Evolutionary conservation across 2,797 vertebrate species (phyloP).

Genomic region (Galagoides demidoff): DNA sequence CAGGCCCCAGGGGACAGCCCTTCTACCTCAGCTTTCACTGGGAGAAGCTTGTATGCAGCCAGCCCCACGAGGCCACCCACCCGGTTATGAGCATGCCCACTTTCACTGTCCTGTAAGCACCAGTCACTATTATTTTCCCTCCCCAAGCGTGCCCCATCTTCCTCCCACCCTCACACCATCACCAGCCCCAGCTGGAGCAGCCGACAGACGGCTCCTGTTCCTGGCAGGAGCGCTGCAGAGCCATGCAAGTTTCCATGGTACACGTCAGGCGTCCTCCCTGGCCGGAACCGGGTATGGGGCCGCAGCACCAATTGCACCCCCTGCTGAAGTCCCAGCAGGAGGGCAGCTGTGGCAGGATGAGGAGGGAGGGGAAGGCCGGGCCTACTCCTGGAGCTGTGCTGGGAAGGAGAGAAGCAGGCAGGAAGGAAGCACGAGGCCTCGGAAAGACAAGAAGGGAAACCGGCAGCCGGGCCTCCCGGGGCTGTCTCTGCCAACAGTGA

Average conservation of each 20-base stretch:
- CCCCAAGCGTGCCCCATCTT: neutral
- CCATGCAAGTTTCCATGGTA: neutral
- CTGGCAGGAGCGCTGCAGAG: neutral
- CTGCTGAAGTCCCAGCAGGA: neutral
- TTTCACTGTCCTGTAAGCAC: neutral
- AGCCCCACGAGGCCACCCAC: neutral
- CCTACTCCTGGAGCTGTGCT: slow-evolving; percentile 39
- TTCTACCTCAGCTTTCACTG: neutral
- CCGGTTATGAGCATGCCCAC: neutral
- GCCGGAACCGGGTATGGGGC: neutral
- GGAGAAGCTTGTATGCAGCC: neutral
- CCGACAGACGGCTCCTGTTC: neutral
- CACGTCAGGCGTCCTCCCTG: neutral
- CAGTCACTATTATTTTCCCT: neutral
- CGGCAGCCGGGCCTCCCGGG: neutral
- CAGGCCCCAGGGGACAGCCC: neutral
- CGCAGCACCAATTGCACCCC: neutral
- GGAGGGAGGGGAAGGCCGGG: neutral
- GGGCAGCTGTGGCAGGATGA: slow-evolving; percentile 7
- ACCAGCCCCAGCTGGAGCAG: neutral
- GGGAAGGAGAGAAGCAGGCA: slow-evolving; percentile 58
- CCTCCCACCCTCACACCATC: neutral
- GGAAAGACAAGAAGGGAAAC: slow-evolving; percentile 70
- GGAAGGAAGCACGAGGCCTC: slow-evolving; percentile 69
- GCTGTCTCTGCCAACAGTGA: slow-evolving; percentile 44